Evolutionary conservation across 2,888 invertebrate species (phyloP).

Genomic region (Leucophenga maculata): DNA sequence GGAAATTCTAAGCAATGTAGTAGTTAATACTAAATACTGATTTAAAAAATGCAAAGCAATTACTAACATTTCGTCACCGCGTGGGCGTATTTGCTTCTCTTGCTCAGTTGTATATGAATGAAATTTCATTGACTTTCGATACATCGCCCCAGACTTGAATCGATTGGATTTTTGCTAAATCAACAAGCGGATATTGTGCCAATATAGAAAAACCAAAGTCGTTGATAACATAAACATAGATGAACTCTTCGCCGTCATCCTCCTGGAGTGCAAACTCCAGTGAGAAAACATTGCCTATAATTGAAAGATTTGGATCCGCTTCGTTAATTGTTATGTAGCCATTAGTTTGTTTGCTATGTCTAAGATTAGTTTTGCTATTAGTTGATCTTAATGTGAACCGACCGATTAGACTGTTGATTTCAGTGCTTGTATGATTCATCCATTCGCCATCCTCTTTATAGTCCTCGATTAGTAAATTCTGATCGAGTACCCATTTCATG

Average conservation of each 20-base stretch:
- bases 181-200: conserved; percentile 56
- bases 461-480: conserved; percentile 63
- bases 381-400: conserved; percentile 40
- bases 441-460: conserved; percentile 66
- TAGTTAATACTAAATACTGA: too few relatives aligned
- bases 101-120: conserved; percentile 61
- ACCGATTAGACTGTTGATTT: conserved; percentile 62
- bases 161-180: conserved; percentile 63
- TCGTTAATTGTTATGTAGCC: conserved; percentile 37
- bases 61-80: conserved; percentile 1
- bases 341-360: neutral
- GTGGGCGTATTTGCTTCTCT: too few relatives aligned
- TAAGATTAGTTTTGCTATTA: conserved; percentile 1
- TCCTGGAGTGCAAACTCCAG: conserved; percentile 66
- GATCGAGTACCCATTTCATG: conserved; percentile 62
- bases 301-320: conserved; percentile 53
- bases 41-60: neutral
- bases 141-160: conserved; percentile 72
- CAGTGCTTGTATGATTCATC: conserved; percentile 58
- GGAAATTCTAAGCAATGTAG: neutral
- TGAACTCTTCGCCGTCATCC: conserved; percentile 44
- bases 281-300: conserved; percentile 67
- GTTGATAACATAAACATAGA: conserved; percentile 64
- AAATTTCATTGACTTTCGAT: conserved; percentile 63
- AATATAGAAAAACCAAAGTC: conserved; percentile 61